These are phyloP conservation scores for Smutsia gigantea DNA, from an alignment of 2,797 vertebrate species.

Conservation along the genomic window DNA sequence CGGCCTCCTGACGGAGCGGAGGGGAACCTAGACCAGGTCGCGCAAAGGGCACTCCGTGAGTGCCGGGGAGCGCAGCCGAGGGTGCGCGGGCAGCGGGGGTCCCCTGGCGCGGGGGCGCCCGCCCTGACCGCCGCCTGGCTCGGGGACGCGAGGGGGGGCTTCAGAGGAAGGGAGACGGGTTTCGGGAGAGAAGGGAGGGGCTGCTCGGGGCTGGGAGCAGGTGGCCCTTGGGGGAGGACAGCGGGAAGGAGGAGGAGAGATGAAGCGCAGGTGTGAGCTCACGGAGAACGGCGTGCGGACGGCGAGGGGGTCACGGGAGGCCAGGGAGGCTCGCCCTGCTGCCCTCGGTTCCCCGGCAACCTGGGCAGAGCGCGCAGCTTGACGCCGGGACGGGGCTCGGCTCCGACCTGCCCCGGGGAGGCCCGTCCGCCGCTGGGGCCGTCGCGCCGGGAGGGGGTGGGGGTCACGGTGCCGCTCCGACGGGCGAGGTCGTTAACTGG, in stretches of 20 bases:
- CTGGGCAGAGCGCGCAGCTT: conserved; percentile 1
- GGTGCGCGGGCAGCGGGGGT: not conserved
- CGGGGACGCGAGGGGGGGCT: not conserved
- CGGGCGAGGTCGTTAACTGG: conserved; percentile 29
- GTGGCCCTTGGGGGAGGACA: not conserved
- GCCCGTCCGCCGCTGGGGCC: not conserved
- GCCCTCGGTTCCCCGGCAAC: not conserved
- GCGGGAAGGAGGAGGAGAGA: not conserved
- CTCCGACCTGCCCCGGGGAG: not conserved
- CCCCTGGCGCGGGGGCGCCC: not conserved
- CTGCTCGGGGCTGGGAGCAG: not conserved
- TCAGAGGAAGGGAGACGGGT: not conserved
- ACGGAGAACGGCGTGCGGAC: not conserved
- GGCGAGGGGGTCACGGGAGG: not conserved
- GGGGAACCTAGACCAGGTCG: conserved; percentile 11
- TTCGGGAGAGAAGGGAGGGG: not conserved
- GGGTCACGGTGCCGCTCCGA: not conserved
- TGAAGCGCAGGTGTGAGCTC: not conserved
- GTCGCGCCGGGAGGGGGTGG: not conserved
- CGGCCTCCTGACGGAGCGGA: not conserved
- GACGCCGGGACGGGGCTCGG: not conserved
- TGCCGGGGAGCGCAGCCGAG: not conserved
- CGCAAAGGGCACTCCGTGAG: conserved; percentile 36
- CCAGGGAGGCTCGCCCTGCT: not conserved
- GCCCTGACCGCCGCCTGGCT: not conserved